Evolutionary conservation across 1,140 invertebrate species (phyloP).

Genomic region (Seison nebaliae): DNA sequence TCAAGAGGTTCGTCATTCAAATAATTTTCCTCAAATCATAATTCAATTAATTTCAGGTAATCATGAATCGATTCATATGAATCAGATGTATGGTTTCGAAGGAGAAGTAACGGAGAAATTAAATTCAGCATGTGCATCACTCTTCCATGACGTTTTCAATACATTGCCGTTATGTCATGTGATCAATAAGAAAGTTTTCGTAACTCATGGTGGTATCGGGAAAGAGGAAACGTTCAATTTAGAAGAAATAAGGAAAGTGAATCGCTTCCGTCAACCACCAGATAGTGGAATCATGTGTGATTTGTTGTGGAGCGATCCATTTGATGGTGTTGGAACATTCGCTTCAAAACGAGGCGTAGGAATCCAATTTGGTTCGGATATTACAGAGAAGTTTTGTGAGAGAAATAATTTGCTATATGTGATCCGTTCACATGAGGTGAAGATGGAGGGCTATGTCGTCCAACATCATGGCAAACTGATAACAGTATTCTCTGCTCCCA

Average conservation of each 20-base stretch:
- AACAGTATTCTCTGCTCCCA: slow-evolving; percentile 53
- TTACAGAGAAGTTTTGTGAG: slow-evolving; percentile 27
- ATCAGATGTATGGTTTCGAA: slow-evolving; percentile 96
- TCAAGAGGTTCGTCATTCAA: slow-evolving; percentile 45
- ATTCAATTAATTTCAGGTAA: slow-evolving; percentile 42
- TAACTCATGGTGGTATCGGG: slow-evolving; percentile 81
- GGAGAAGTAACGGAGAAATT: slow-evolving; percentile 86
- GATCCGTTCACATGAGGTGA: slow-evolving; percentile 87
- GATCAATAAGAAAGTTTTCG: slow-evolving; percentile 63
- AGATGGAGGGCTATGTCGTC: slow-evolving; percentile 74
- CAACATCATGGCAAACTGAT: slow-evolving; percentile 49
- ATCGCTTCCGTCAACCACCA: slow-evolving; percentile 78
- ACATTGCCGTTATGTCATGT: slow-evolving; percentile 81
- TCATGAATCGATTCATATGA: slow-evolving; percentile 90
- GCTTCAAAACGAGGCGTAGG: slow-evolving; percentile 87
- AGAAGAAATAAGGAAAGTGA: slow-evolving; percentile 56
- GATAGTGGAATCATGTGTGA: slow-evolving; percentile 80
- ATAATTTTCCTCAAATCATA: neutral
- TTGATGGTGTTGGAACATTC: slow-evolving; percentile 50
- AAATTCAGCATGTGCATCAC: slow-evolving; percentile 62
- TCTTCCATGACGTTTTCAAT: slow-evolving; percentile 95
- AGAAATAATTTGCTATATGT: slow-evolving; percentile 67
- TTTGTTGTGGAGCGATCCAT: slow-evolving; percentile 88
- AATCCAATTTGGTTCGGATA: slow-evolving; percentile 69
- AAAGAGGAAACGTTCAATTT: slow-evolving; percentile 58